A percentile compares a stretch with the other conserved stretches of the same genome.
phyloP scores from a whole-genome alignment of 2,113 vertebrate genomes.

The Psephotus haematonotus region DNA sequence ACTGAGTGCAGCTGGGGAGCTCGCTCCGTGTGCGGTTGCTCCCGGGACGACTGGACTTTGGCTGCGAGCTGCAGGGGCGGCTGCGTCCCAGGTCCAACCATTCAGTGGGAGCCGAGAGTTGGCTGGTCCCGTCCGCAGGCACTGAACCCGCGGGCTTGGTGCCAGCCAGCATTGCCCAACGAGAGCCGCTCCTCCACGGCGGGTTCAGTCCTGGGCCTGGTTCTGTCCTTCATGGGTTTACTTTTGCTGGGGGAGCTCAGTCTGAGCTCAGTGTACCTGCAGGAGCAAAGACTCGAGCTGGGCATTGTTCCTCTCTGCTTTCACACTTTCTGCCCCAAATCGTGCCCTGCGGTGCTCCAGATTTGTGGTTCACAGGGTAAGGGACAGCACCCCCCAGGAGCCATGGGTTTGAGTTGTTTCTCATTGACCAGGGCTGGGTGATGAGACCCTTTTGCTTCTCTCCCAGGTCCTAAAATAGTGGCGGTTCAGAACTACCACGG shows the following conservation, averaged over 20 bases:
- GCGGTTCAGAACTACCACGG: slow-evolving; percentile 93
- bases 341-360: not conserved
- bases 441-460: not conserved
- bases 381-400: not conserved
- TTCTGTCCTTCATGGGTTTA: not conserved
- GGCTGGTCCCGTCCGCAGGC: not conserved
- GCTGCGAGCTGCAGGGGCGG: not conserved
- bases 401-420: not conserved
- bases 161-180: not conserved
- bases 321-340: not conserved
- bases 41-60: not conserved
- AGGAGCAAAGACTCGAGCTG: not conserved
- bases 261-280: not conserved
- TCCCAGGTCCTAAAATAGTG: slow-evolving; percentile 94
- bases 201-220: not conserved
- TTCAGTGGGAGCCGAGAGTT: not conserved
- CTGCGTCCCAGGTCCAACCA: not conserved
- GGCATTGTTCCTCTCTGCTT: not conserved
- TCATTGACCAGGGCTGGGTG: not conserved
- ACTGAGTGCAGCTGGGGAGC: not conserved
- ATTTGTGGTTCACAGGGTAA: not conserved
- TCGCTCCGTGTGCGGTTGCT: not conserved
- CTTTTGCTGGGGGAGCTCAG: not conserved
- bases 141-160: not conserved
- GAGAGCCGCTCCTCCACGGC: fast-evolving